Evolutionary conservation across 2,888 invertebrate species (phyloP).

Genomic region (Andrena fulva): DNA sequence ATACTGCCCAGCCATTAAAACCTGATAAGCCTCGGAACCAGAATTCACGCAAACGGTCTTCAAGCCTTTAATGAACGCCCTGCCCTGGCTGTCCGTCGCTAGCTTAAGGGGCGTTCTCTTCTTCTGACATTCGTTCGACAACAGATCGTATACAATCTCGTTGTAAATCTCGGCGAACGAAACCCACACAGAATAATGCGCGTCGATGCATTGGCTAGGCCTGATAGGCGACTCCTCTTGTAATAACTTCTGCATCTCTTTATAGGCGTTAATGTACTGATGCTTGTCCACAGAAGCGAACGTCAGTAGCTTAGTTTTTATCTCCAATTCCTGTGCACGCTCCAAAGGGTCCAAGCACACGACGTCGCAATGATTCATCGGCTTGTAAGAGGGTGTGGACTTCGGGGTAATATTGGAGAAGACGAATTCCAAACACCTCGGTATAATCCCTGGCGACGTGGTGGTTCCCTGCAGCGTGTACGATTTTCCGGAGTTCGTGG

Average conservation of each 20-base stretch:
- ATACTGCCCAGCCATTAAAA: conserved; percentile 92
- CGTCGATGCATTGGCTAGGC: conserved; percentile 69
- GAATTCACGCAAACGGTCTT: conserved; percentile 88
- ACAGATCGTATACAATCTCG: conserved; percentile 93
- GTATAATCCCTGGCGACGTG: conserved; percentile 89
- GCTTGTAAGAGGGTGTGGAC: conserved; percentile 76
- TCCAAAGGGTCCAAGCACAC: conserved; percentile 71
- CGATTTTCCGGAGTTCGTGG: conserved; percentile 96
- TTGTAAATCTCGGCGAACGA: conserved; percentile 97
- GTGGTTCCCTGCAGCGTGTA: conserved; percentile 91
- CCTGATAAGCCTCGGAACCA: conserved; percentile 93
- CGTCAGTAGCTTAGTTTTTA: conserved; percentile 78
- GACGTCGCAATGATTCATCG: conserved; percentile 77
- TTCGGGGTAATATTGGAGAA: conserved; percentile 82
- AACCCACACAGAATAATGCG: conserved; percentile 89
- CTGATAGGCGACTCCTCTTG: conserved; percentile 76
- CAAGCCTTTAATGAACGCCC: conserved; percentile 80
- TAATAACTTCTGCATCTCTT: conserved; percentile 80
- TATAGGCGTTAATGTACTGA: conserved; percentile 77
- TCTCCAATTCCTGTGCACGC: conserved; percentile 75
- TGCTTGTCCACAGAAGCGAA: conserved; percentile 78
- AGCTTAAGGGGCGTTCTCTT: conserved; percentile 78
- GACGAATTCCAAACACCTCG: conserved; percentile 88
- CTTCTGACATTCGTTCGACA: conserved; percentile 85
- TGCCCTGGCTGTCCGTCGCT: conserved; percentile 76